Evolutionary conservation across 2,888 invertebrate genomes (phyloP).

Genomic region (Diarsia brunnea): DNA sequence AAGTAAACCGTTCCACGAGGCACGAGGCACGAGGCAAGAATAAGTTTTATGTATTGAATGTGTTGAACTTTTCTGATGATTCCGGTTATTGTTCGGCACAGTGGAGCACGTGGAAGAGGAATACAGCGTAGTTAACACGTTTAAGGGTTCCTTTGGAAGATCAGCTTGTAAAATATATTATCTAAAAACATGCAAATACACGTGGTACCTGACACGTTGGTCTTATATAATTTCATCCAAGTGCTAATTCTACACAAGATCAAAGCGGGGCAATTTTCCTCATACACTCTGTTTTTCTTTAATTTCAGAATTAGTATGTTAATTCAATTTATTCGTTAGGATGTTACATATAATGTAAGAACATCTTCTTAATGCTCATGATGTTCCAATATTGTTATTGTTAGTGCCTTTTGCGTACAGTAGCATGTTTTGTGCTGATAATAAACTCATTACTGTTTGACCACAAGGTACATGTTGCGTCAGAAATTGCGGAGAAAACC

Average conservation of each 20-base stretch:
- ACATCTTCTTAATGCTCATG: constrained; percentile 3
- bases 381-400: background rate
- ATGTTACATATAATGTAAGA: background rate
- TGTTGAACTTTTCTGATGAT: background rate
- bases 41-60: constrained; percentile 7
- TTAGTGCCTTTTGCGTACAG: background rate
- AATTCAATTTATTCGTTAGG: constrained; percentile 44
- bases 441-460: too few species aligned
- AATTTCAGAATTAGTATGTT: constrained; percentile 44
- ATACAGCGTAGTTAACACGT: background rate
- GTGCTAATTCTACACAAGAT: constrained; percentile 16
- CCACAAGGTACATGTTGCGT: background rate
- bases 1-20: background rate
- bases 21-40: constrained; percentile 5
- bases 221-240: constrained; percentile 15
- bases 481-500: background rate
- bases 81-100: constrained; percentile 10
- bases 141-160: background rate
- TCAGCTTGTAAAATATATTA: background rate
- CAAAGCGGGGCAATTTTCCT: constrained; percentile 16
- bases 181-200: constrained; percentile 24
- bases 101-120: background rate
- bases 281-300: constrained; percentile 42
- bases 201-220: too few species aligned
- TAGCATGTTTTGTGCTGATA: background rate